Base-by-base conservation (phyloP, 2,888 invertebrate genomes). In the Nymphalis polychloros region DNA sequence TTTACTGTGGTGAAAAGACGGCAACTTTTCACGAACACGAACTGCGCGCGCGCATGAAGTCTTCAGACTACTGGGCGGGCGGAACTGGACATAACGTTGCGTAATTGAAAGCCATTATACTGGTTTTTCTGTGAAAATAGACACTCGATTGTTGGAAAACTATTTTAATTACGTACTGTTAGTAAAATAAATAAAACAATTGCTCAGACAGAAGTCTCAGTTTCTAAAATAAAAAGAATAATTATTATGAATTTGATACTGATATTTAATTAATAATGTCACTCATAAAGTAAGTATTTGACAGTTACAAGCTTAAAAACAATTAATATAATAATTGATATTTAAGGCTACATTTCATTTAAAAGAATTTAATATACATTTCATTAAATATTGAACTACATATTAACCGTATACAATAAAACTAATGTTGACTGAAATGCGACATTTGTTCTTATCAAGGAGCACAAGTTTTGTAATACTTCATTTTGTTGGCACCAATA, bases 401-500 rank as follows among this genome's bases (percentile, higher is more conserved):
- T 47, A 48, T 23, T 5, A 61, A 31, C n/a, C 20, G 53, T 46
- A 53, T 46, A 13, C 46, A 16, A 23, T 17, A 13, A 47, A 41
- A 27, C 16, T 10, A n/a, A 55, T 52, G 46, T 52, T 55, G 63
- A 55, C 59, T 61, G 52, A 59, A 50, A 64, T 70, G 35, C 57
- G 19, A 68, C 72, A 73, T 74, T 75, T 75, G 71, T 75, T 75
- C 73, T 74, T 72, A 73, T 77, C 73, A 75, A 75, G 66, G 67
- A 75, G 70, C 76, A 77, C 68, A 59, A 63, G 71, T 75, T 76
- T 78, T 75, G 75, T 74, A 78, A 79, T 81, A 78, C 80, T 82
- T 80, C 77, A 81, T 78, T 81, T 78, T 71, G 77, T 87, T 92
- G 92, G 92, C 92, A 86, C 75, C 61, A 72, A 73, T 85, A 89